Base-by-base conservation (phyloP, 2,888 invertebrate species). In the Thymelicus acteon region DNA sequence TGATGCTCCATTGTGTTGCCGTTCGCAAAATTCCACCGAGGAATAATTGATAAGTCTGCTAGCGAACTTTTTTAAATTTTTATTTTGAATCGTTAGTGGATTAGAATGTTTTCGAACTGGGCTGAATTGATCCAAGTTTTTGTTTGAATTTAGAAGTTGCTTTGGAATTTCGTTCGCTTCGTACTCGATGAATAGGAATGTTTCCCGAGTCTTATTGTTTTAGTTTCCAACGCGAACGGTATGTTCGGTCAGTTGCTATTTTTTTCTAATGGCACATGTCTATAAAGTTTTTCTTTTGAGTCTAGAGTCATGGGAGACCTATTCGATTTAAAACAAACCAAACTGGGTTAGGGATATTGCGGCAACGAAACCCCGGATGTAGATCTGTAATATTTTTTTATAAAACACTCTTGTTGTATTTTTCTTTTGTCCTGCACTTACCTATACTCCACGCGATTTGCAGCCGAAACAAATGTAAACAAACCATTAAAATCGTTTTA, bases 1-100 rank as follows among this genome's bases (percentile, higher is more conserved):
- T 90, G 91, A 92, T 89, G 87, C 86, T 78, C 90, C 90, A 91
- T 92, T 92, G 92, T 91, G 88, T 90, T 86, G 82, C 88, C 84
- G 80, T 80, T 83, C 87, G 86, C 82, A 77, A 87, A 91, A 90
- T 87, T 90, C 85, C 84, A 73, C 76, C 79, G 75, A 71, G 82
- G 88, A 91, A 92, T 91, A 90, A 89, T 92, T 92, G 87, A 91
- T 90, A 86, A 85, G 84, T 77, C 81, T 72, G 82, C 69, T 66
- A 60, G 61, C 71, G 61, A 73, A 68, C 78, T 80, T 83, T 83
- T 80, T 78, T 79, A 78, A 77, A 76, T 82, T 69, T 83, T 77
- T 54, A 54, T 54, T 54, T 75, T 76, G 82, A 86, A 85, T 84
- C 85, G 87, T 85, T 87, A 81, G 80, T 60, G 85, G 80, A 87